These are phyloP conservation scores for Setipinna tenuifilis DNA, from an alignment of 2,797 vertebrate species.

Conservation along the genomic window DNA sequence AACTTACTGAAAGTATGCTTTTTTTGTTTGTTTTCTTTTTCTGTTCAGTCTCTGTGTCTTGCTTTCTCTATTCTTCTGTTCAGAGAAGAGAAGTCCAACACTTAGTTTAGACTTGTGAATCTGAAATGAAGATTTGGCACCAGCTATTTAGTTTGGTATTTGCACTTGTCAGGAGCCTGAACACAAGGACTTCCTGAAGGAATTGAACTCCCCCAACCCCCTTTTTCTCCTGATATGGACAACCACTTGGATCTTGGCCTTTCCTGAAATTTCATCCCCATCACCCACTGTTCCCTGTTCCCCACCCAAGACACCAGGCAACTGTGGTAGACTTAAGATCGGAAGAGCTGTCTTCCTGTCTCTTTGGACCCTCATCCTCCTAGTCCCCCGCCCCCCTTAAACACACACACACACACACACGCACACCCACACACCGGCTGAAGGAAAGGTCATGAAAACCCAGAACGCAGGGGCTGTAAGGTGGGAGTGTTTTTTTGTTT, in stretches of 20 bases:
- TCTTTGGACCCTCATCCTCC: neutral
- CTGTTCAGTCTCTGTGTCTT: neutral
- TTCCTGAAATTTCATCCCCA: neutral
- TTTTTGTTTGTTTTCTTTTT: neutral
- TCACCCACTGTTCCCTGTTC: neutral
- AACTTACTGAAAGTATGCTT: constrained; percentile 28
- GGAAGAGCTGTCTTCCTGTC: neutral
- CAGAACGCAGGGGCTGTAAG: neutral
- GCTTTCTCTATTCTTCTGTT: constrained; percentile 15
- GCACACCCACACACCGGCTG: neutral
- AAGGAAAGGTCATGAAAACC: neutral
- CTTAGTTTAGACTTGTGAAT: constrained; percentile 6
- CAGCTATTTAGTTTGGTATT: constrained; percentile 52
- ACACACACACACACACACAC: no score
- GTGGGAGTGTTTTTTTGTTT: neutral
- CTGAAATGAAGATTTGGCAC: constrained; percentile 37
- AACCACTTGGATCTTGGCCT: neutral
- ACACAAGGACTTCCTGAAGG: constrained; percentile 40
- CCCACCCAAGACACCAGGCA: neutral
- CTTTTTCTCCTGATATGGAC: constrained; percentile 28
- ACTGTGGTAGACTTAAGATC: neutral
- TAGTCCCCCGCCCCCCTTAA: constrained; percentile 31
- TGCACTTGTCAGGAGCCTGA: constrained; percentile 60
- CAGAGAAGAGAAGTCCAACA: constrained; percentile 17
- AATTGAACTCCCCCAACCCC: constrained; percentile 54